Evolutionary conservation across 2,113 vertebrate species (phyloP).

Genomic region (Passerina amoena): DNA sequence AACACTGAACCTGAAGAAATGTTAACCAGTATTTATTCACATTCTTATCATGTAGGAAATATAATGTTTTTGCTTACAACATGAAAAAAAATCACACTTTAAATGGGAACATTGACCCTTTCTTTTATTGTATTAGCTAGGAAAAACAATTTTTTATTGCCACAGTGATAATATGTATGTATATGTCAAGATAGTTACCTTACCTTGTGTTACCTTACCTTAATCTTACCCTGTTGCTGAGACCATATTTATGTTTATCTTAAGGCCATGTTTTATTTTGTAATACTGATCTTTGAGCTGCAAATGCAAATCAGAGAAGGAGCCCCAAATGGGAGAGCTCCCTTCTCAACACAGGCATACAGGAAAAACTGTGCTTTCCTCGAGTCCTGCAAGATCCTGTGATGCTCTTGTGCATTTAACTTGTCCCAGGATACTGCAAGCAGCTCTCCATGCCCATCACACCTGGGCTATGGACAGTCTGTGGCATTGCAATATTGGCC

Average conservation of each 20-base stretch:
- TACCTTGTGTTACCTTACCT: neutral
- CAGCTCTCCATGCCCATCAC: neutral
- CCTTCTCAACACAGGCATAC: neutral
- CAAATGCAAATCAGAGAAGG: neutral
- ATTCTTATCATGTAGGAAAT: neutral
- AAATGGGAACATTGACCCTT: neutral
- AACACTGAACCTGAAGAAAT: neutral
- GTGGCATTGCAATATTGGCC: neutral
- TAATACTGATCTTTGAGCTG: neutral
- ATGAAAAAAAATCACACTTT: neutral
- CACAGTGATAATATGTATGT: neutral
- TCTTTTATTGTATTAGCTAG: neutral
- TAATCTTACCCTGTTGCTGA: neutral
- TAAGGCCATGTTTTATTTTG: neutral
- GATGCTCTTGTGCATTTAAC: neutral
- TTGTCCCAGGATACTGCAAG: neutral
- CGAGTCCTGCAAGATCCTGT: neutral
- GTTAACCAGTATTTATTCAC: neutral
- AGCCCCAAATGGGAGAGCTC: rapidly evolving
- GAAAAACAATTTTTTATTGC: neutral
- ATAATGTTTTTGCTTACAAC: neutral
- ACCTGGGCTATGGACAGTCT: neutral
- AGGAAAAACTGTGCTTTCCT: neutral
- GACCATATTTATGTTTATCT: neutral
- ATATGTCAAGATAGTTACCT: neutral